Evolutionary conservation across 1,140 invertebrate genomes (phyloP), one percentile per base, ranked within the genome.

Genomic region (Drosophila tropicalis): DNA sequence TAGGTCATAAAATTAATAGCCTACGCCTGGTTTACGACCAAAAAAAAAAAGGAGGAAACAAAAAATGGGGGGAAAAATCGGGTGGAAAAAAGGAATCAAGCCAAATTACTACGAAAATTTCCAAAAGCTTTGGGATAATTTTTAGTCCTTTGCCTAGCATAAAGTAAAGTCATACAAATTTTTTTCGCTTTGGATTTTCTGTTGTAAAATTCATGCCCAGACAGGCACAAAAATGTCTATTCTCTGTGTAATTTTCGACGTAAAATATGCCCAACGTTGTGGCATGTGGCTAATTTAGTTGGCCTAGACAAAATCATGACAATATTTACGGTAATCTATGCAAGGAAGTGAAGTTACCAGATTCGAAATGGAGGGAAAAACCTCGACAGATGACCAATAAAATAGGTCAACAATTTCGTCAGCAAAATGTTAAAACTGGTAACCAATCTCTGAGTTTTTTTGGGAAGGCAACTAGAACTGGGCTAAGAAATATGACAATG

Each of bases 1-100:
- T 67, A 57, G 67, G 68, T 72, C 68, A 78, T 78, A 78, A 78
- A 78, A 78, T 78, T 78, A 78, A 78, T 78, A 78, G 76, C 76
- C 76, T 78, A 72, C 76, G 76, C 76, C 75, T 78, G 76, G 75
- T 78, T 78, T 78, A 78, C 76, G 76, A 78, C 74, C 72, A 41
- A 39, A 51, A 41, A 44, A 41, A 39, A 51, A 41, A 44, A 19
- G 39, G 9, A 36, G 34, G 10, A 12, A 70, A 57, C 56, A 61
- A 74, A 70, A 57, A 62, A 61, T 5, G 29, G 29, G 10, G 10
- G 7, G 9, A 76, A 61, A 76, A 19, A 47, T 47, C 17, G 15
- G 7, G 44, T 19, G 44, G 17, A 22, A 41, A 39, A 51, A 32
- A 47, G 29, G 44, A 51, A 51, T 51, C 34, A 29, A 58, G 32